Conservation (phyloP, 2,113 vertebrate genomes). For the Gymnogyps californianus region DNA sequence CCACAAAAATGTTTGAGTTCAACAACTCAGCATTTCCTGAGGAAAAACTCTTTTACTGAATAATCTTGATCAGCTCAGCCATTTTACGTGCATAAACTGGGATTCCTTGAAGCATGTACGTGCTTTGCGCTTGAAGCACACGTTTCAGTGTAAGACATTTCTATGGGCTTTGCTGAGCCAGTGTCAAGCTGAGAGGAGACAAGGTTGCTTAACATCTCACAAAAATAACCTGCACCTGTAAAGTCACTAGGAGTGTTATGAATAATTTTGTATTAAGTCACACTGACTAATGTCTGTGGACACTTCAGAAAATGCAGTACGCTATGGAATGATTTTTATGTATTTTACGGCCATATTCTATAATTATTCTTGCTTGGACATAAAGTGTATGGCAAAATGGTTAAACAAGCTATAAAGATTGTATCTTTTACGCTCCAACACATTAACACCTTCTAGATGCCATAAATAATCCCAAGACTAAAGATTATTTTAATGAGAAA, state of each 20-base stretch:
- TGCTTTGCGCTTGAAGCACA: not conserved
- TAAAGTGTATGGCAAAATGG: not conserved
- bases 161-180: not conserved
- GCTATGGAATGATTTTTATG: not conserved
- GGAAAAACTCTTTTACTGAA: not conserved
- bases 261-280: not conserved
- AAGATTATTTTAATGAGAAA: not conserved
- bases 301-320: not conserved
- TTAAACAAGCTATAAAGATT: not conserved
- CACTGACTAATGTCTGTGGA: not conserved
- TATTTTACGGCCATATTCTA: not conserved
- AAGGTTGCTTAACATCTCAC: not conserved
- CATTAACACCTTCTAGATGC: not conserved
- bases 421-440: not conserved
- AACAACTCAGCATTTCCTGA: not conserved
- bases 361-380: not conserved
- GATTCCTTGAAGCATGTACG: accelerated
- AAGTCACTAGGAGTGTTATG: not conserved
- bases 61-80: not conserved
- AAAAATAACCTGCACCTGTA: constrained; percentile 17
- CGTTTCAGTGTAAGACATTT: not conserved
- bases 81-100: not conserved
- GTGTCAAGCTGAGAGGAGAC: not conserved
- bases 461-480: not conserved
- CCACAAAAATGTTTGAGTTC: not conserved